Conservation (phyloP, 2,797 vertebrate genomes). For the Mormyrus proboscirostris region DNA sequence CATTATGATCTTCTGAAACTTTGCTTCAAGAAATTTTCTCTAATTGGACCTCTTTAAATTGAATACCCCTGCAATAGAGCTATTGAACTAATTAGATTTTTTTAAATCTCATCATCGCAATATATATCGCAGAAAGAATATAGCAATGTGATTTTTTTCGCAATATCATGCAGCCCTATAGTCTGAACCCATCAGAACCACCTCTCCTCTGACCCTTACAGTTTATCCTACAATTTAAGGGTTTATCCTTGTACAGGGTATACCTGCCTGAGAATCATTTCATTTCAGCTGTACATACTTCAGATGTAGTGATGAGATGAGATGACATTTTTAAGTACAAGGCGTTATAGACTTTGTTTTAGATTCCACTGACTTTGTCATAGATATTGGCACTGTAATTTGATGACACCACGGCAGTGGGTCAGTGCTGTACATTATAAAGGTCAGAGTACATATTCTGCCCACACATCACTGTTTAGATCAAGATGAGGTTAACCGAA, state of each 20-base stretch:
- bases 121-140: too few species aligned
- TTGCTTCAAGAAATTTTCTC: too few species aligned
- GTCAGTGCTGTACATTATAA: not conserved
- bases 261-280: not conserved
- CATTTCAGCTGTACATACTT: not conserved
- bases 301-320: not conserved
- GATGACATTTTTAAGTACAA: not conserved
- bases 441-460: not conserved
- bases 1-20: too few species aligned
- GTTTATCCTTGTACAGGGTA: not conserved
- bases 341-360: not conserved
- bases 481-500: not conserved
- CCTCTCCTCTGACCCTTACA: not conserved
- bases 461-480: not conserved
- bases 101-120: too few species aligned
- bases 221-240: not conserved
- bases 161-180: too few species aligned
- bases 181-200: not conserved
- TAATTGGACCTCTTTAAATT: too few species aligned
- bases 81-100: too few species aligned
- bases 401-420: not conserved
- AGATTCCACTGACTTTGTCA: not conserved
- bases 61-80: too few species aligned
- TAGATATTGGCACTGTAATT: not conserved
- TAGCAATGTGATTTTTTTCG: too few species aligned